Base-by-base conservation (phyloP, 2,113 vertebrate species). In the Ceuthmochares aereus region DNA sequence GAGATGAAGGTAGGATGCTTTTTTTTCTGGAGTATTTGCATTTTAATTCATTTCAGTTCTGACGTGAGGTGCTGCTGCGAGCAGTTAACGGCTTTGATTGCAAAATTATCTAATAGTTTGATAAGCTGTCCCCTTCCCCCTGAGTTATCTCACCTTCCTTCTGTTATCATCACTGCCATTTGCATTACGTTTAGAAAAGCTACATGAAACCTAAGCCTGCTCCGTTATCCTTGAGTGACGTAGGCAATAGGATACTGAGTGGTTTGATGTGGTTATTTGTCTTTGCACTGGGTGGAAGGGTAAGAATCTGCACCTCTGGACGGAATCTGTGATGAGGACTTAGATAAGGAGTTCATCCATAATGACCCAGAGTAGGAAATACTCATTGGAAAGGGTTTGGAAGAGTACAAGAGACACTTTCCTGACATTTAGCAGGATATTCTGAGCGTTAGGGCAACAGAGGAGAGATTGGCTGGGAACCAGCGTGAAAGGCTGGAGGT, bases 1-100 rank as follows among this genome's bases (percentile, higher is more conserved):
- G 99, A 96, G 99, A 99, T 16, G 99, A 99, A 98, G 99, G 99
- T 99, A 97, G 98, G 98, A 59, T 9, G 56, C 51, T 7, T 30
- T 52, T 79, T 42, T 32, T 67, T 5, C 55, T 84, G 51, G 13
- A 36, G 23, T 37, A 70, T 75, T 56, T 45, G 43, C 3, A 0
- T 34, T 37, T 74, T 45, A 13, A 6, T 9, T 14, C 13, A 0
- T 18, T 45, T 29, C 3, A 0, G 25, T 84, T 59, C 70, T 81
- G 68, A n/a, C 0, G 0, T 14, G 25, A 58, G 37, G 17, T 52
- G 66, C 83, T 80, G 47, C 37, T 83, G 60, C 87, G 60, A 43
- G 1, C n/a, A 40, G 36, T 68, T 62, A n/a, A 23, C 7, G 30
- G 22, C 76, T 27, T 14, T 27, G 85, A 17, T 20, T 34, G 34